Percentiles rank a stretch among this genome's conserved stretches.
These are phyloP conservation scores for Sinonovacula constricta DNA, from an alignment of 1,140 invertebrate genomes.

Conservation along the genomic window DNA sequence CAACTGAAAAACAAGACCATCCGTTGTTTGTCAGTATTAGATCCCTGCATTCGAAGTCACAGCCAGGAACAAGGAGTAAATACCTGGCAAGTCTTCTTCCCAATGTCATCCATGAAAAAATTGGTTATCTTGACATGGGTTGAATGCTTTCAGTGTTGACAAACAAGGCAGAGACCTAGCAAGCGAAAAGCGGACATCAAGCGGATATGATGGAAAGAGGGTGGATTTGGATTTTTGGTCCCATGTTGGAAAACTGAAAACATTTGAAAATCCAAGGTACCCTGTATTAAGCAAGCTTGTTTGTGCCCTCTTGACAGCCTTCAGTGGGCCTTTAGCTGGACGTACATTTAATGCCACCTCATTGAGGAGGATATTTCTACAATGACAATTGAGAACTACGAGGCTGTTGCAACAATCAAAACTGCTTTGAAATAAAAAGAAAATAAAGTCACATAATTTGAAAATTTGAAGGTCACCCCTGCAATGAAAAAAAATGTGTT, in stretches of 20 bases:
- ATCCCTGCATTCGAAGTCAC: neutral
- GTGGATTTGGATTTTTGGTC: neutral
- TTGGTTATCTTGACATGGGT: neutral
- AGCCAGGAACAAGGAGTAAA: neutral
- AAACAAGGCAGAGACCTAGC: neutral
- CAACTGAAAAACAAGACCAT: neutral
- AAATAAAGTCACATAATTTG: neutral
- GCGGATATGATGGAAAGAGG: neutral
- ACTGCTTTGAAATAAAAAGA: neutral
- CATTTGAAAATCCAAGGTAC: neutral
- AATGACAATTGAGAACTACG: neutral
- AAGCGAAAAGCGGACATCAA: no score
- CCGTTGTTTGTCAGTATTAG: neutral
- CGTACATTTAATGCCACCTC: no score
- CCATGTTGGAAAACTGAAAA: neutral
- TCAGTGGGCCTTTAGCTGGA: neutral
- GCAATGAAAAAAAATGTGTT: neutral
- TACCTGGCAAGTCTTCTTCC: neutral
- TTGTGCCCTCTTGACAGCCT: neutral
- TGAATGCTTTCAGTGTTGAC: neutral
- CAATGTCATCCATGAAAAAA: neutral
- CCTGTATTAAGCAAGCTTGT: neutral
- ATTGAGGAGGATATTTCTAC: neutral
- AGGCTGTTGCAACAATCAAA: neutral
- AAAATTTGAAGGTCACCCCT: neutral